phyloP scores from a whole-genome alignment of 2,113 vertebrate genomes.

The Emydocephalus ijimae region DNA sequence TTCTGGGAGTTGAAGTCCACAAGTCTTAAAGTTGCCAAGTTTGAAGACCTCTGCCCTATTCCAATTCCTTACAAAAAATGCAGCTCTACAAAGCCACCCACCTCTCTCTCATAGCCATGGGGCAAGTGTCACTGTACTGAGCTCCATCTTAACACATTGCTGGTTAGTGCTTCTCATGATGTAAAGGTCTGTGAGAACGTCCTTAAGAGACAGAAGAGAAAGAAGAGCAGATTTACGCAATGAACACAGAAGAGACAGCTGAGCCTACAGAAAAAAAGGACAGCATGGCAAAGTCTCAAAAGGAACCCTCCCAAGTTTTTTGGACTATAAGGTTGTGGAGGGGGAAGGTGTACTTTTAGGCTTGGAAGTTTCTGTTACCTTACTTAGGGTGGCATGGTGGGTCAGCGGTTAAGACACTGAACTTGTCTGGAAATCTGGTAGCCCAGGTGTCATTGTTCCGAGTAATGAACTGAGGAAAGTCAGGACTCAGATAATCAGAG shows the following conservation, averaged over 20 bases:
- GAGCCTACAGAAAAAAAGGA: background rate
- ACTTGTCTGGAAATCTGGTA: background rate
- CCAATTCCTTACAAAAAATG: background rate
- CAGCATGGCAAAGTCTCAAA: background rate
- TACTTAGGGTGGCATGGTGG: background rate
- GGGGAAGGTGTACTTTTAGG: background rate
- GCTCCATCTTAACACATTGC: background rate
- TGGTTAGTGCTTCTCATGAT: background rate
- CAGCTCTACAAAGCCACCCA: background rate
- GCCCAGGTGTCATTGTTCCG: too few species aligned
- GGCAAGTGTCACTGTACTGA: background rate
- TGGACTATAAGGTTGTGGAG: background rate
- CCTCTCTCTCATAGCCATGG: background rate
- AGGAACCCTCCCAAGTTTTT: background rate
- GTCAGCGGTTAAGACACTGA: background rate
- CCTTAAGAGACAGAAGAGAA: background rate
- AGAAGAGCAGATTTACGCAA: background rate
- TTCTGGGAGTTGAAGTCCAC: too few species aligned
- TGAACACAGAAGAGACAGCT: background rate
- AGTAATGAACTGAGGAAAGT: too few species aligned
- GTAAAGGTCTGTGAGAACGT: background rate
- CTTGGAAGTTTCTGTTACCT: background rate
- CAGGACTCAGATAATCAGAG: too few species aligned
- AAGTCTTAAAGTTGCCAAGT: too few species aligned
- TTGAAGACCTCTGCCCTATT: background rate